Conservation (phyloP, 2,797 vertebrate genomes). For the Melanotaenia maccullochi region DNA sequence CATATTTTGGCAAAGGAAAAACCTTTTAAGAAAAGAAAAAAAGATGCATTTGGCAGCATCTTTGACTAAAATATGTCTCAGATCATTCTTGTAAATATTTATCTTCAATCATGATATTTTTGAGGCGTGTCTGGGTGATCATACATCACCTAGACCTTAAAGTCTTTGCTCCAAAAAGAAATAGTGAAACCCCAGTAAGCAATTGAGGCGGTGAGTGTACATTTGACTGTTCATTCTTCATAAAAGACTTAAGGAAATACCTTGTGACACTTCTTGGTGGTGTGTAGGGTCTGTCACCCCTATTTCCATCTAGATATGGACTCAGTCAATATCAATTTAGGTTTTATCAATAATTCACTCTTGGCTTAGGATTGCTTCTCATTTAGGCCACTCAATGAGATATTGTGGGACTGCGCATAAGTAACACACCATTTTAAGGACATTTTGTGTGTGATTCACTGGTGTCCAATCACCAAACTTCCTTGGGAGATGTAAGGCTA, state of each 20-base stretch:
- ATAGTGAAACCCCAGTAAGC: conserved; percentile 41
- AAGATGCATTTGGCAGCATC: not conserved
- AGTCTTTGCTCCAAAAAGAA: conserved; percentile 34
- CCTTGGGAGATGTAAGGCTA: not conserved
- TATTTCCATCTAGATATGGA: conserved; percentile 64
- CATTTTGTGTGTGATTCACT: not conserved
- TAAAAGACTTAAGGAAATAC: conserved; percentile 29
- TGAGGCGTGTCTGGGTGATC: conserved; percentile 1
- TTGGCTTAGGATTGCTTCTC: conserved; percentile 73
- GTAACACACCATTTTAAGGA: not conserved
- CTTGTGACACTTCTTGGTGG: conserved; percentile 36
- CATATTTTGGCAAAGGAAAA: not conserved
- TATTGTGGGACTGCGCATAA: not conserved
- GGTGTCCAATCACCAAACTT: not conserved
- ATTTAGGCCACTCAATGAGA: conserved; percentile 58
- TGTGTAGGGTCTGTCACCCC: conserved; percentile 31
- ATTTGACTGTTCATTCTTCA: conserved; percentile 44
- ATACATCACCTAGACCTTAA: conserved; percentile 19
- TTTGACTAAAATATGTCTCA: conserved; percentile 10
- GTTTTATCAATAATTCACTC: conserved; percentile 85
- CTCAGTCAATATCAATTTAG: conserved; percentile 83
- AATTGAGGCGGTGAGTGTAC: conserved; percentile 27
- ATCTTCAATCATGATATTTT: conserved; percentile 28
- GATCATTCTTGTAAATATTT: conserved; percentile 18
- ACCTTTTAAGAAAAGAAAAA: too few species aligned